Percentiles rank a stretch among this genome's conserved stretches.
Conservation (phyloP, 2,888 invertebrate species). For the Charanyca ferruginea region DNA sequence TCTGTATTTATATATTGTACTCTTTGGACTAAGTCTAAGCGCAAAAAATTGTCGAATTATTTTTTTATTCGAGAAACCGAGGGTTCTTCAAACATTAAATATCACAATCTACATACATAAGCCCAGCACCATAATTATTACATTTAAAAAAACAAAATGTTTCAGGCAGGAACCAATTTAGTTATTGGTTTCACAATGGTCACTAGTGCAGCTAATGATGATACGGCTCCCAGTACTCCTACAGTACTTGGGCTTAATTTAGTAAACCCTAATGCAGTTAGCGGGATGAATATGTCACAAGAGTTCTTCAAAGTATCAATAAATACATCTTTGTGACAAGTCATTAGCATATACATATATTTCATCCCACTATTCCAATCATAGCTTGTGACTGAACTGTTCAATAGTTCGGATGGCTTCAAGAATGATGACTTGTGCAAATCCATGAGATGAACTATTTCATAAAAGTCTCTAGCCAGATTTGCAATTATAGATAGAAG, state of each 20-base stretch:
- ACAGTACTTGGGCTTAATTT: slow-evolving; percentile 95
- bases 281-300: slow-evolving; percentile 96
- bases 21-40: too few species aligned
- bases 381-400: slow-evolving; percentile 73
- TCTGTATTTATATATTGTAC: too few species aligned
- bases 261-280: slow-evolving; percentile 95
- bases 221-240: slow-evolving; percentile 95
- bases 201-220: slow-evolving; percentile 95
- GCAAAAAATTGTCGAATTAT: not conserved
- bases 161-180: slow-evolving; percentile 93
- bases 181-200: slow-evolving; percentile 94
- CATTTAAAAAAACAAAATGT: slow-evolving; percentile 9
- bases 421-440: slow-evolving; percentile 81
- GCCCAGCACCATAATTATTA: slow-evolving; percentile 58
- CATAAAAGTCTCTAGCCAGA: slow-evolving; percentile 96
- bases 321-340: slow-evolving; percentile 92
- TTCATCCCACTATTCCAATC: slow-evolving; percentile 74
- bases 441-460: slow-evolving; percentile 93
- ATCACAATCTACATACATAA: slow-evolving; percentile 42
- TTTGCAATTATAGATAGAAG: slow-evolving; percentile 95
- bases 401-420: slow-evolving; percentile 83
- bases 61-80: not conserved
- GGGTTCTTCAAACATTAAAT: slow-evolving; percentile 3
- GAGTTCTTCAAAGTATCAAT: slow-evolving; percentile 96
- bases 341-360: slow-evolving; percentile 77